Base-by-base conservation (phyloP, 2,888 invertebrate genomes). In the Silvanus unidentatus region DNA sequence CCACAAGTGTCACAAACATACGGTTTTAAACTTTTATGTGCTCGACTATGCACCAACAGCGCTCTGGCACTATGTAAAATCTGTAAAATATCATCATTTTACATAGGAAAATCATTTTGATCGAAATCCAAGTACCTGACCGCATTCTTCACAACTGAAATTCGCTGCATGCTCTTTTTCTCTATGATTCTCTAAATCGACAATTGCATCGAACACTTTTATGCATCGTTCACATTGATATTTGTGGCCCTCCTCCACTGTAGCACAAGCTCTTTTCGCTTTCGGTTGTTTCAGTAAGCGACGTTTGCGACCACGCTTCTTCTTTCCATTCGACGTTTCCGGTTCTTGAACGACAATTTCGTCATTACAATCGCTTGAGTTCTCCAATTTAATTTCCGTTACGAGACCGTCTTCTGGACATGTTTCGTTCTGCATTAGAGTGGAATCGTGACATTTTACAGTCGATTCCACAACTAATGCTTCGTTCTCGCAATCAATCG, bases 1-100 rank as follows among this genome's bases (percentile, higher is more conserved):
- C 79, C 80, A 52, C 80, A 81, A 36, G 79, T 75, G 54, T 81
- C 80, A 53, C 80, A 81, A 4, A 78, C 70, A 54, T 77, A 78
- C 16, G 77, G 77, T 13, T 73, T 73, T 42, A 73, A 52, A 48
- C 68, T 69, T 49, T 71, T 71, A 47, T 73, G 72, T 10, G 69
- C 70, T 34, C 73, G 53, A 49, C 68, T 69, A 50, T 73, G 73
- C 32, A 71, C 69, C 43, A 70, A 53, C 36, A 73, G 55, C 8
- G 72, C 71, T 52, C 71, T 69, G 4, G 71, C 66, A 50, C 70
- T 71, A 35, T 70, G 69, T 10, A 71, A 60, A 27, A 70, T 62
- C 70, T 70, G 51, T 12, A 32, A 9, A 9, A 32, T 8, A 32
- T 32, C n/a, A 22, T 5, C 22, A n/a, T n/a, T n/a, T n/a, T 22